Conservation (phyloP, 2,797 vertebrate genomes). For the Myotis findleyi region DNA sequence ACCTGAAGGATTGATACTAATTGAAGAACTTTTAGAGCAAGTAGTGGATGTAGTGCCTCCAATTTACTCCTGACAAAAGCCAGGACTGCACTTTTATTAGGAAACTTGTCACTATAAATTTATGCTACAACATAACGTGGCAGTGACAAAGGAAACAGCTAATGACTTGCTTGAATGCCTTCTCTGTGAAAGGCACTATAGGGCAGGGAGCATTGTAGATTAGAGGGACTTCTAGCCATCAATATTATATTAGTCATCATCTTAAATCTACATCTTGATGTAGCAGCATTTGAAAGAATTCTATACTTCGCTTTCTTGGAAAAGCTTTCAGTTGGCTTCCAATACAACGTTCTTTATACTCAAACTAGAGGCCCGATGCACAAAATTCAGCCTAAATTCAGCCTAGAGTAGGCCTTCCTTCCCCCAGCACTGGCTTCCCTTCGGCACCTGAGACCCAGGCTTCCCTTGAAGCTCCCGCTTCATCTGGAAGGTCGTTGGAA, state of each 20-base stretch:
- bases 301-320: not conserved
- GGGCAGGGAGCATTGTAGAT: accelerated
- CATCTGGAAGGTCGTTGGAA: no score
- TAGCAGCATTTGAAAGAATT: not conserved
- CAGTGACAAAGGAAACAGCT: not conserved
- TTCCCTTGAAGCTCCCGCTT: no score
- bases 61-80: constrained; percentile 56
- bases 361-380: no score
- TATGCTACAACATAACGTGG: not conserved
- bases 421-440: no score
- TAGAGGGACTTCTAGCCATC: not conserved
- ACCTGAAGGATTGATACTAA: constrained; percentile 78
- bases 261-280: not conserved
- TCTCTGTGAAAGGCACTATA: not conserved
- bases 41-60: not conserved
- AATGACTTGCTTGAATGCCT: not conserved
- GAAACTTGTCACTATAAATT: constrained; percentile 53
- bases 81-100: not conserved
- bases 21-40: constrained; percentile 63
- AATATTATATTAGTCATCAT: not conserved
- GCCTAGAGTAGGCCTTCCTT: no score
- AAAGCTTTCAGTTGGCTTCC: not conserved
- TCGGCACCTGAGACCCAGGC: no score
- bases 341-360: not conserved
- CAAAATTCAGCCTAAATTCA: no score